Conservation (phyloP, 30 jellyfish, hydroid and myxozoan species). For the Turritopsis dohrnii region DNA sequence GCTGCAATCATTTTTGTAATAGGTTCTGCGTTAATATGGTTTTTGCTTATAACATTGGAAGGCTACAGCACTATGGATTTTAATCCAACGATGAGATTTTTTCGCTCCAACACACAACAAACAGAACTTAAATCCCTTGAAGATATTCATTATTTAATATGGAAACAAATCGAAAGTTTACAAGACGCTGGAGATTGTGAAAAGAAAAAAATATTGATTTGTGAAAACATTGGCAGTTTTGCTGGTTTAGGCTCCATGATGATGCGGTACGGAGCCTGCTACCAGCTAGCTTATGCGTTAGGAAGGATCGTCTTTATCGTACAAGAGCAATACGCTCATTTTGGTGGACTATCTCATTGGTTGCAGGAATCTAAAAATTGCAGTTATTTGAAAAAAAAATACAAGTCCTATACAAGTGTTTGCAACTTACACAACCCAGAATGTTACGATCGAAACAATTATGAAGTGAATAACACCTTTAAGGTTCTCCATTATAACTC, state of each 20-base stretch:
- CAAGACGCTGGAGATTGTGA: conserved; percentile 17
- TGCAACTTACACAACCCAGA: not conserved
- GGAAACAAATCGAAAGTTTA: not conserved
- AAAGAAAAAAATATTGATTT: conserved; percentile 3
- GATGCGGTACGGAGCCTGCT: conserved; percentile 10
- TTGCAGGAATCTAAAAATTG: not conserved
- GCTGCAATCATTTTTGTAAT: not conserved
- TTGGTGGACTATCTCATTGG: not conserved
- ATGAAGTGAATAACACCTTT: not conserved
- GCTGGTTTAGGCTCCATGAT: conserved; percentile 15
- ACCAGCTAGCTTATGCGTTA: conserved; percentile 9
- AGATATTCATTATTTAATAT: not conserved
- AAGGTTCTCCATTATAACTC: not conserved
- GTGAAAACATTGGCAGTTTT: conserved; percentile 7
- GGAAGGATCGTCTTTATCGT: not conserved
- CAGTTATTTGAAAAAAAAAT: not conserved
- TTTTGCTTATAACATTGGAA: not conserved
- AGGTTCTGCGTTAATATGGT: not conserved
- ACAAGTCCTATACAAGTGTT: not conserved
- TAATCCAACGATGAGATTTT: not conserved
- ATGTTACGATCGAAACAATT: not conserved
- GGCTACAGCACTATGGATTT: not conserved
- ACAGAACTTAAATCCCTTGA: not conserved
- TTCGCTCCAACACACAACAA: not conserved
- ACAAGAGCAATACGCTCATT: conserved; percentile 4